phyloP scores from a whole-genome alignment of 2,113 vertebrate species.

The Callipepla californica region DNA sequence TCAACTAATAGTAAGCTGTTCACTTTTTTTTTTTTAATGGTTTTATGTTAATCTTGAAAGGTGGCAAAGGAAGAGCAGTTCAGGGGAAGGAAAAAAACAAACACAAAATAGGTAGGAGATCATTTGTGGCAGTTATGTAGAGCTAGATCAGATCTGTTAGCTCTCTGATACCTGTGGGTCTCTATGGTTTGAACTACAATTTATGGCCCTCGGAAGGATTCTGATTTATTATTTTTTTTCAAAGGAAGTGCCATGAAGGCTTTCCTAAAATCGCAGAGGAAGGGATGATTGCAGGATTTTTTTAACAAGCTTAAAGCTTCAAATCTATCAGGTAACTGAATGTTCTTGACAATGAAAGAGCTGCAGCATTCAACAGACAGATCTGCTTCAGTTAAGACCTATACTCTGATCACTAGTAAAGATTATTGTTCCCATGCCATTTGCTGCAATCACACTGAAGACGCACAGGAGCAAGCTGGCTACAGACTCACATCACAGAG shows the following conservation, averaged over 20 bases:
- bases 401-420: background rate
- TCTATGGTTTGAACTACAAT: background rate
- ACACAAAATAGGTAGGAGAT: background rate
- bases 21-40: background rate
- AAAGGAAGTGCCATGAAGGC: fast-evolving
- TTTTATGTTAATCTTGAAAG: background rate
- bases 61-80: background rate
- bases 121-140: too few species aligned
- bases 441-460: background rate
- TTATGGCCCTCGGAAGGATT: background rate
- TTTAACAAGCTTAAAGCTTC: background rate
- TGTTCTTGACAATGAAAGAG: background rate
- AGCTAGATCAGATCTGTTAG: background rate
- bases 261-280: background rate
- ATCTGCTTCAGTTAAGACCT: background rate
- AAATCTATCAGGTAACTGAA: background rate
- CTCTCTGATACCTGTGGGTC: background rate
- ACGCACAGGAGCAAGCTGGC: background rate
- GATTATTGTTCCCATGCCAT: background rate
- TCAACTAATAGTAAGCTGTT: background rate
- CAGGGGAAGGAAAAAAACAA: background rate
- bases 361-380: fast-evolving
- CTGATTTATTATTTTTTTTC: background rate
- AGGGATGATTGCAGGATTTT: background rate
- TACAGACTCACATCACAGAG: background rate